These are phyloP conservation scores for Papilio xuthus DNA, from an alignment of 1,140 invertebrate species.

Conservation along the genomic window DNA sequence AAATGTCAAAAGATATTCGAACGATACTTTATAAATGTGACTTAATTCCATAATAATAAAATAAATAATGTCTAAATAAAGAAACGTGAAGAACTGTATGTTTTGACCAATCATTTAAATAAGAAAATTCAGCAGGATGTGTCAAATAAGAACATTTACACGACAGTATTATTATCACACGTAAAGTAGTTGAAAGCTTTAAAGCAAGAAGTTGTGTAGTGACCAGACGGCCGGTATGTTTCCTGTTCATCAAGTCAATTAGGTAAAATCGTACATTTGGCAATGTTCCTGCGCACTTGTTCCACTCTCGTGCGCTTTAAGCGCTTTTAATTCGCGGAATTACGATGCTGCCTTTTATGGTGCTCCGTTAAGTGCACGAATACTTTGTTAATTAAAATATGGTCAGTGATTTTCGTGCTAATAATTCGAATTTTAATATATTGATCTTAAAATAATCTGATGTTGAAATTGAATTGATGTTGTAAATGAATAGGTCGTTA, in stretches of 20 bases:
- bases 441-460: too few relatives aligned
- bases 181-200: background rate
- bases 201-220: conserved; percentile 47
- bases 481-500: background rate
- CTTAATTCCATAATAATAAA: background rate
- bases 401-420: background rate
- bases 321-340: conserved; percentile 55
- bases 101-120: too few relatives aligned
- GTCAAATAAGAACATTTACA: background rate
- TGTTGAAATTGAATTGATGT: too few relatives aligned
- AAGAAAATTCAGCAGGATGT: background rate
- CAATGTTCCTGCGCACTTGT: conserved; percentile 69
- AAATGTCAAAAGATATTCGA: conserved; percentile 10
- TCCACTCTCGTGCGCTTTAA: conserved; percentile 54
- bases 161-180: background rate
- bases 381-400: background rate
- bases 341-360: conserved; percentile 56
- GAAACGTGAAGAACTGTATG: too few relatives aligned
- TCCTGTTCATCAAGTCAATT: conserved; percentile 73
- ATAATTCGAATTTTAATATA: too few relatives aligned
- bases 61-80: background rate
- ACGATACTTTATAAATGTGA: background rate
- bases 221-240: conserved; percentile 67
- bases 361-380: background rate
- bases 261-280: conserved; percentile 74